Evolutionary conservation across 2,113 vertebrate species (phyloP).

Genomic region (Nestor notabilis): DNA sequence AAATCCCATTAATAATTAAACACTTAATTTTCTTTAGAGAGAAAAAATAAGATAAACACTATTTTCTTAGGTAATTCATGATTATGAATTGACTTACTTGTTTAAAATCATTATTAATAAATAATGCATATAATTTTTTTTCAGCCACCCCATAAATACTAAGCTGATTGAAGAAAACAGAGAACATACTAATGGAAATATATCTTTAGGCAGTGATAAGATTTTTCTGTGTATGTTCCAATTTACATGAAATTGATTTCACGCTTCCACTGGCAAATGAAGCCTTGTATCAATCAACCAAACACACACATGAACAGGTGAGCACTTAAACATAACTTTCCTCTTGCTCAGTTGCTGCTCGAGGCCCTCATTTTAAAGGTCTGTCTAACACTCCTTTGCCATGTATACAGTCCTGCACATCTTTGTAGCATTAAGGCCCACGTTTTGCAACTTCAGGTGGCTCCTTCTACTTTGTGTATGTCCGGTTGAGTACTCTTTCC

Average conservation of each 20-base stretch:
- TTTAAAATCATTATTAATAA: slow-evolving; percentile 44
- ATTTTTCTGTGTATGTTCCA: background rate
- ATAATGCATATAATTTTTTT: slow-evolving; percentile 10
- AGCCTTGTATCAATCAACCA: background rate
- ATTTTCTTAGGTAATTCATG: slow-evolving; percentile 28
- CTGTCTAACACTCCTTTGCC: background rate
- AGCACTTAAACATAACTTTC: background rate
- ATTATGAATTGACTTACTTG: slow-evolving; percentile 27
- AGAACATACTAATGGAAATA: background rate
- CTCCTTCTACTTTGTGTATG: fast-evolving
- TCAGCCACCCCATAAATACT: background rate
- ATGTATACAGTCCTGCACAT: fast-evolving
- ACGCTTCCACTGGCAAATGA: background rate
- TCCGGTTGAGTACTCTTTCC: fast-evolving
- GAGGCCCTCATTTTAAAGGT: background rate
- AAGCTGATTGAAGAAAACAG: slow-evolving; percentile 11
- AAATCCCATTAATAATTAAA: slow-evolving; percentile 26
- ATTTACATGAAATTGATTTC: background rate
- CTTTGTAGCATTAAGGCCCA: background rate
- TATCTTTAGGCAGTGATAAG: background rate
- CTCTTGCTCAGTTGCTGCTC: background rate
- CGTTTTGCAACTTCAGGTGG: fast-evolving
- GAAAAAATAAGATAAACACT: slow-evolving; percentile 4
- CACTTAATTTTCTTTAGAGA: slow-evolving; percentile 1
- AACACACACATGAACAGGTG: background rate